Evolutionary conservation across 2,797 vertebrate genomes (phyloP), one percentile per base, ranked within the genome.

Genomic region (Hyperoplus lanceolatus): DNA sequence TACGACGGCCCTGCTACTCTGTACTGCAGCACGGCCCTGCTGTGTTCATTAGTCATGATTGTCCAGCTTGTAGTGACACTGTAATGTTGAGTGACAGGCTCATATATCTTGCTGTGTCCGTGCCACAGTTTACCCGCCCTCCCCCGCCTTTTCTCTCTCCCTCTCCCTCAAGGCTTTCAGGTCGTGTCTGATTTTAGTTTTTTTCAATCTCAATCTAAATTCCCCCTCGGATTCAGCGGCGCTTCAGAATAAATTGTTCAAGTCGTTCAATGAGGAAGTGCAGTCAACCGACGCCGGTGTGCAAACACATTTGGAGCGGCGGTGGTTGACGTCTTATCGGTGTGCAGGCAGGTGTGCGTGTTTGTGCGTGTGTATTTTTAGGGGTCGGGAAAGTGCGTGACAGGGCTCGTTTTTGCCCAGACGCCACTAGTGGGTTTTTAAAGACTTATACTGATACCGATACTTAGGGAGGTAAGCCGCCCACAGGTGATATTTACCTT

Each of bases 41-140:
- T 81, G 85, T 92, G 92, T 93, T 94, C 92, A 93, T 93, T 90
- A 92, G 87, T 78, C 48, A 64, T 82, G 90, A 92, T 93, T 90
- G 94, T 90, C 91, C 90, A 77, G 87, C 87, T 76, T 89, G 89
- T 91, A 63, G 78, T 76, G 77, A 81, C 85, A 78, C 82, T 83
- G 88, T 86, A 85, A 90, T 87, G 84, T 85, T 90, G 87, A 92
- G 63, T 89, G 90, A 83, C 89, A 91, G 80, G 36, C 91, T 90
- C 86, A 69, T 86, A 86, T 83, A 86, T 81, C 79, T 69, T 41
- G 21, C 73, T 55, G 73, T 89, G 69, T 84, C 75, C 75, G 46
- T 48, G 58, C 78, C 72, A 84, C 79, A 73, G 65, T 73, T 76
- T 63, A 59, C 48, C 57, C 36, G 3, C 4, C 29, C 50, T 1